Evolutionary conservation across 2,113 vertebrate genomes (phyloP), one percentile per base, ranked within the genome.

Genomic region (Megaleporinus macrocephalus): DNA sequence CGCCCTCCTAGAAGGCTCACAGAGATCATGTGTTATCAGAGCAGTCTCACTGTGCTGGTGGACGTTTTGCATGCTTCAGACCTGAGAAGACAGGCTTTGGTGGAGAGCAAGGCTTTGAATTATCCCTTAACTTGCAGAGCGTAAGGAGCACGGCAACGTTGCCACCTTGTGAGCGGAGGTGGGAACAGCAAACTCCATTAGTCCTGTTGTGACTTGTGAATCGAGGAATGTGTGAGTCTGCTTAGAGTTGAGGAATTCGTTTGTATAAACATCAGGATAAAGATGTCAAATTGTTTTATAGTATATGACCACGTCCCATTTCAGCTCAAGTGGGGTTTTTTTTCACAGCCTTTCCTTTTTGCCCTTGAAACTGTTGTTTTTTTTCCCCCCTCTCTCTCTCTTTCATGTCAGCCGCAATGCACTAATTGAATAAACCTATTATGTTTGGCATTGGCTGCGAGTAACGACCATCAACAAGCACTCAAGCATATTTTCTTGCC

Each of bases 91-190:
- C 66, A 13, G 66, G 66, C 36, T 44, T 7, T 41, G 49, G 51
- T 12, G 41, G 65, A 53, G n/a, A 47, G 18, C 13, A 65, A 1
- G 72, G 20, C 44, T 79, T 47, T 59, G 66, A 41, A 77, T 81
- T 51, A 51, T 72, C 51, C 14, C 22, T 61, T 66, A 26, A 29
- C 65, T 61, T 0, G 0, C 29, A 12, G 47, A 62, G 29, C 26
- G 15, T 24, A 24, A 57, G 57, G 36, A 77, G 41, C 55, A 68
- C 53, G 71, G n/a, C 66, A 76, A 81, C 76, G 81, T 87, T 83
- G 84, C 86, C 86, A 85, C 79, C 84, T 85, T 85, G 84, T 87
- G 86, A 82, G 61, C 62, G 16, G 18, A 73, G 71, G 36, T 4
- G 75, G 69, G 79, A 83, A 78, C 59, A 61, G 27, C 73, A 85